phyloP scores from a whole-genome alignment of 2,113 vertebrate species.

The Pyrgilauda ruficollis region DNA sequence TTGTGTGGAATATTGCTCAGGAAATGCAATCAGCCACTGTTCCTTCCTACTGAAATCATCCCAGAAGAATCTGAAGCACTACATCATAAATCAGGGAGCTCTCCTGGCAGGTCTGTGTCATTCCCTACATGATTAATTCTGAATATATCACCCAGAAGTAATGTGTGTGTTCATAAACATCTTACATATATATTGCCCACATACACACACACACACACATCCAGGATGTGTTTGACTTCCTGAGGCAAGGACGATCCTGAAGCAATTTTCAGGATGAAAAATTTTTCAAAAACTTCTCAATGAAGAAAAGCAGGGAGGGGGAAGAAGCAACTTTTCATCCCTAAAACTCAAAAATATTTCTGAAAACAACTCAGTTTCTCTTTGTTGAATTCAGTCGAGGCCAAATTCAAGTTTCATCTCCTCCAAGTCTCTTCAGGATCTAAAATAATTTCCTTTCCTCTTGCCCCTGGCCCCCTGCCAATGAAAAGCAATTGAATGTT shows the following conservation, averaged over 20 bases:
- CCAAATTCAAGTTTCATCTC: neutral
- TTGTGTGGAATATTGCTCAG: neutral
- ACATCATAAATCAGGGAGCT: neutral
- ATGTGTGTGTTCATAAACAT: accelerated
- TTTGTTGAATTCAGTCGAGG: neutral
- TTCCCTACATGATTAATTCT: neutral
- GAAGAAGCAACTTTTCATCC: neutral
- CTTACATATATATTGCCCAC: too few relatives aligned
- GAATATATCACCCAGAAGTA: neutral
- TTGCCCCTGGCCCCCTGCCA: neutral
- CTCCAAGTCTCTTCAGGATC: neutral
- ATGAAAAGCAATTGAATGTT: neutral
- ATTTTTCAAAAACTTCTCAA: neutral
- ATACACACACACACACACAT: too few relatives aligned
- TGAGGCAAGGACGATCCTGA: neutral
- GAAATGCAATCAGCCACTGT: neutral
- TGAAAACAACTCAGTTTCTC: neutral
- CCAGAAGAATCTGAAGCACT: neutral
- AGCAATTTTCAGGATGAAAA: neutral
- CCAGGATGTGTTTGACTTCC: neutral
- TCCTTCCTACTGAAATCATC: neutral
- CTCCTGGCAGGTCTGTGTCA: neutral
- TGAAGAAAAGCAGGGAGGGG: neutral
- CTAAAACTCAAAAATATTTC: neutral
- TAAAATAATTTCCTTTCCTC: neutral